Evolutionary conservation across 1,140 invertebrate genomes (phyloP).

Genomic region (Pachypeltis micranthus): DNA sequence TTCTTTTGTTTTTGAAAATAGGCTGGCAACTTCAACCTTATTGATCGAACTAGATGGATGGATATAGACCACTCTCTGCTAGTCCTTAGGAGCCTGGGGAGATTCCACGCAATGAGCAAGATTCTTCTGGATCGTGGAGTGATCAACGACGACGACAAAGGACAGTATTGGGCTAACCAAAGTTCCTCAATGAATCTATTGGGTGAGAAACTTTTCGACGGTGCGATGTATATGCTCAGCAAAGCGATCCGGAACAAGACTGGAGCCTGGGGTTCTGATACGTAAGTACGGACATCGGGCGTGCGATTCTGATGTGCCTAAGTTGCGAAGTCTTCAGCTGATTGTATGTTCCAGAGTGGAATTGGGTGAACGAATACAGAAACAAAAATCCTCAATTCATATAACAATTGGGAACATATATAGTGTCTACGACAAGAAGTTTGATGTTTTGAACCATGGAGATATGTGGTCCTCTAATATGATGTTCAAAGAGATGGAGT

Average conservation of each 20-base stretch:
- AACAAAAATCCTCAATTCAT: neutral
- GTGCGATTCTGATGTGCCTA: neutral
- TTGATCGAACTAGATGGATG: neutral
- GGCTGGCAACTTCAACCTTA: neutral
- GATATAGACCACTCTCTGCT: slow-evolving; percentile 4
- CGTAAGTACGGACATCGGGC: neutral
- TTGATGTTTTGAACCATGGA: slow-evolving; percentile 16
- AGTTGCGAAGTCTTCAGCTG: neutral
- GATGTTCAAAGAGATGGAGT: slow-evolving; percentile 11
- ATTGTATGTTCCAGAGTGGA: neutral
- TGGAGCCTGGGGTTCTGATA: neutral
- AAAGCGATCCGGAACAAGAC: neutral
- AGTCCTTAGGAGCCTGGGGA: neutral
- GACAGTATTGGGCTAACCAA: neutral
- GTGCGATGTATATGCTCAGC: neutral
- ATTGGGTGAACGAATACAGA: neutral
- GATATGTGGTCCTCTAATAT: slow-evolving; percentile 18
- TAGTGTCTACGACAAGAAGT: neutral
- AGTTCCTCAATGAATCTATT: too few species aligned
- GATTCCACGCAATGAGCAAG: slow-evolving; percentile 8
- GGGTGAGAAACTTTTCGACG: neutral
- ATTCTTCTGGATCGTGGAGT: neutral
- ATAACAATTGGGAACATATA: neutral
- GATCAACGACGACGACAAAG: neutral
- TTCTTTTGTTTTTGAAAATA: neutral